Percentiles rank a stretch among this genome's conserved stretches.
phyloP scores from a whole-genome alignment of 2,888 invertebrate species.

The Lasioglossum figueresi region DNA sequence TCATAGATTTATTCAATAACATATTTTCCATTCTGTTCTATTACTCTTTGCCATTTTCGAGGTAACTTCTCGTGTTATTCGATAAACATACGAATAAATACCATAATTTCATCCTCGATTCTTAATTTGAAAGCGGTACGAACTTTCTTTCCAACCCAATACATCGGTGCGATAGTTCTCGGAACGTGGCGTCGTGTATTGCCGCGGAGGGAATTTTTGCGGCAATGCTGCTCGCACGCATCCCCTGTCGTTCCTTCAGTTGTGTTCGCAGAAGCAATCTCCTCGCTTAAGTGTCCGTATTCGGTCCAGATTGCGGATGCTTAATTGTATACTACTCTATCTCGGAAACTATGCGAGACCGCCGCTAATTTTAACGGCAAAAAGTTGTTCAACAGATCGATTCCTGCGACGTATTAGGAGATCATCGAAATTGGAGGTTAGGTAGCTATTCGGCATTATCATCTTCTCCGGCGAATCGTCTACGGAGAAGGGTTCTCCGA shows the following conservation, averaged over 20 bases:
- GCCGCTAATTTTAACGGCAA: background rate
- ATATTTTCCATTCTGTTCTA: too few species aligned
- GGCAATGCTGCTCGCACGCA: background rate
- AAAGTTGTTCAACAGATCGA: background rate
- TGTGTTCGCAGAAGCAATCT: background rate
- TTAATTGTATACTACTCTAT: background rate
- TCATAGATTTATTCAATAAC: too few species aligned
- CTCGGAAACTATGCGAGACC: background rate
- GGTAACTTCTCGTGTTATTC: too few species aligned
- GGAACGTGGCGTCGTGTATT: background rate
- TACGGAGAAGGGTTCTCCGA: background rate
- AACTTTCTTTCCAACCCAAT: too few species aligned
- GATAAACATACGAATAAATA: too few species aligned
- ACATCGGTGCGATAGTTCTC: background rate
- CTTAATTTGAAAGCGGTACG: too few species aligned
- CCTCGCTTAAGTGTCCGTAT: background rate
- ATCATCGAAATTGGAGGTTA: background rate
- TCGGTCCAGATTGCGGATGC: background rate
- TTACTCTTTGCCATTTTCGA: too few species aligned
- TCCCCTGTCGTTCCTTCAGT: background rate
- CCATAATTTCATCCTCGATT: too few species aligned
- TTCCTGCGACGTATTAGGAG: background rate
- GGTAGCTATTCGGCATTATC: background rate
- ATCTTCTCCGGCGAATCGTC: background rate
- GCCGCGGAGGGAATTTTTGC: background rate